Evolutionary conservation across 2,113 vertebrate species (phyloP), one percentile per base, ranked within the genome.

Genomic region (Anser brachyrhynchus): DNA sequence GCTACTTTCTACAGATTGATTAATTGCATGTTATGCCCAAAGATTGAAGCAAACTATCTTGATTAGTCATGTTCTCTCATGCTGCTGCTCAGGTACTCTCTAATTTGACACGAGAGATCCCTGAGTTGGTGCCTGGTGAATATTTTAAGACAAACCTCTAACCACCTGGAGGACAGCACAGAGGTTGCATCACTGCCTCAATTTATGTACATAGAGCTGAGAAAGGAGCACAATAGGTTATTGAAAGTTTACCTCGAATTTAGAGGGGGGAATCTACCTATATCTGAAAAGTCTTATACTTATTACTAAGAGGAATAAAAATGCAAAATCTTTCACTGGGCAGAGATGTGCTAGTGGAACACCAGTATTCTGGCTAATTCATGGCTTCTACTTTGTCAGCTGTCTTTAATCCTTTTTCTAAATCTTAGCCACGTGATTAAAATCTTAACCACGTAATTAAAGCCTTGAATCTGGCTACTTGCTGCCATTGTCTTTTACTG

Each of bases 211-310:
- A 2, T 16, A 20, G 28, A 23, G 25, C 57, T 80, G 37, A 80
- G 26, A 80, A 70, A 69, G 37, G 46, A 46, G 9, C 8, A 5
- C 52, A 46, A 26, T 10, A 52, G 11, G 8, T 54, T 86, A 43
- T 10, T 26, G 58, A 13, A 84, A 82, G 22, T 37, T 77, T 43
- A n/a, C 33, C 39, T 77, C 29, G 51, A 46, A 33, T 26, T 35
- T 64, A 54, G 4, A 49, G n/a, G 4, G 1, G 4, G 3, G 0
- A 18, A 49, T 18, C 51, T 92, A 55, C 9, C 37, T 25, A 7
- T 73, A 3, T 35, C 39, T 62, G 62, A 37, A 44, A 57, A 74
- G 3, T 18, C 7, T 76, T 84, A 23, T 12, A 31, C 41, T 41
- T 64, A 14, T 5, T 78, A 57, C 35, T 10, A 29, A 46, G 10